Conservation (phyloP, 2,797 vertebrate species). For the Manis javanica region DNA sequence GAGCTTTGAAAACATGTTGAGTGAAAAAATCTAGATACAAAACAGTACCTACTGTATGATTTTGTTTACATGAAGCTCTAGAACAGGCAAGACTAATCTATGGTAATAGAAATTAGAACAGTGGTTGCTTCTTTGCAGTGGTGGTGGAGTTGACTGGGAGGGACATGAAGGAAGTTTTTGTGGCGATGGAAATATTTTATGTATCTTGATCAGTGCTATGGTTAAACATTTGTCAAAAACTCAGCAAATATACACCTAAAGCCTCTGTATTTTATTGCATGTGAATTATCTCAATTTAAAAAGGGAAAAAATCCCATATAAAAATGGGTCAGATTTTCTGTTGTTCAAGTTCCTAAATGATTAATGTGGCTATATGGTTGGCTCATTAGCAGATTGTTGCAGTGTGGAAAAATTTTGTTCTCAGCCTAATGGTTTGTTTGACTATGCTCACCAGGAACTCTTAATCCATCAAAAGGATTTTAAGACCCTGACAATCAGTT, state of each 20-base stretch:
- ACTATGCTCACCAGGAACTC: constrained; percentile 48
- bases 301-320: not conserved
- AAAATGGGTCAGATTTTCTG: not conserved
- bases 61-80: not conserved
- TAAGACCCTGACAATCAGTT: constrained; percentile 24
- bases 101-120: not conserved
- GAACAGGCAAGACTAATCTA: not conserved
- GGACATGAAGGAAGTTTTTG: not conserved
- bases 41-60: not conserved
- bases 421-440: constrained; percentile 47
- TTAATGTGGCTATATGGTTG: not conserved
- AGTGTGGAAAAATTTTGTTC: constrained; percentile 4
- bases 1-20: not conserved
- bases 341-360: not conserved
- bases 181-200: not conserved
- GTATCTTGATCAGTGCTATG: not conserved
- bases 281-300: constrained; percentile 1
- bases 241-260: not conserved
- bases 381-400: not conserved
- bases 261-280: not conserved
- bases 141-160: not conserved
- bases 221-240: not conserved
- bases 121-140: not conserved
- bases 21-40: not conserved
- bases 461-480: constrained; percentile 40